Conservation (phyloP, 2,888 invertebrate species). For the Caenorhabditis sulstoni region DNA sequence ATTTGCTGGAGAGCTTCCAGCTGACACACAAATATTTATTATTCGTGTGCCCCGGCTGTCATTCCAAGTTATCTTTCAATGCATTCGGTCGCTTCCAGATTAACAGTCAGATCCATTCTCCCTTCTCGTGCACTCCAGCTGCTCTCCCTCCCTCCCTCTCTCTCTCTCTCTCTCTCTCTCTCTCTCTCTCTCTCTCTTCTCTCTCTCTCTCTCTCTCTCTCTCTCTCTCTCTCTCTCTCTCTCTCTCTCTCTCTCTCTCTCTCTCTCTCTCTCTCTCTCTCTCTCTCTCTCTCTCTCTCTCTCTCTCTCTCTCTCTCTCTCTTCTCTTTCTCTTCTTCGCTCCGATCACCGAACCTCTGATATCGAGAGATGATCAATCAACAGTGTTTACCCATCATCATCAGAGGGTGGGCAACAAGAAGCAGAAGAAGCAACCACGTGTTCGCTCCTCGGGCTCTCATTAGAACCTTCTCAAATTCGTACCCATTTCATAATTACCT, state of each 20-base stretch:
- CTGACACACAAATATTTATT: no score
- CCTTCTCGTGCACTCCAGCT: no score
- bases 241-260: no score
- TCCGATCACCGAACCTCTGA: constrained; percentile 40
- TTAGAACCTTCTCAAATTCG: constrained; percentile 34
- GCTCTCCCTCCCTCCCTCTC: constrained; percentile 3
- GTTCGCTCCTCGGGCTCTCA: constrained; percentile 25
- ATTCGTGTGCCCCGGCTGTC: no score
- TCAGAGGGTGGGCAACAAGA: not conserved
- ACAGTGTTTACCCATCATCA: constrained; percentile 41
- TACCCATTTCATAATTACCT: constrained; percentile 48
- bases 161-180: no score
- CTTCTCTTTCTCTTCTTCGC: not conserved
- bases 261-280: not conserved
- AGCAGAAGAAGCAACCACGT: constrained; percentile 45
- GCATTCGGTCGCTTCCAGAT: no score
- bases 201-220: no score
- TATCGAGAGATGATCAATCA: constrained; percentile 49
- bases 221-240: not conserved
- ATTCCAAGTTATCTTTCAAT: constrained; percentile 26
- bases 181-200: no score
- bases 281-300: not conserved
- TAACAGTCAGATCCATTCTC: no score
- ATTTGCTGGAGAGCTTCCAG: no score
- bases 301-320: no score